Conservation (phyloP, 2,797 vertebrate species). For the Mus caroli region DNA sequence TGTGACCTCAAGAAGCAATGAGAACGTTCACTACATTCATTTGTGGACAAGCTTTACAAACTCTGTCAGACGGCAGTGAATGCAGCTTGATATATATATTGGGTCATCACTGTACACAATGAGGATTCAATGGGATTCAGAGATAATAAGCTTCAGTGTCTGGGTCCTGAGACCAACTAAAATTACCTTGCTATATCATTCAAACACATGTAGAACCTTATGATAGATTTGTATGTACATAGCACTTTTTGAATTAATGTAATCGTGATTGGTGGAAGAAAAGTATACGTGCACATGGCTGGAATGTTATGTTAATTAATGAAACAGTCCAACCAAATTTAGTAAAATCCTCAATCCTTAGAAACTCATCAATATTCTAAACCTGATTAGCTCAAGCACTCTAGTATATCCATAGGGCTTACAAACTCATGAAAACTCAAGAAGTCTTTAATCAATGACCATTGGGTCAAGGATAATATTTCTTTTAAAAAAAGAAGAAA, state of each 20-base stretch:
- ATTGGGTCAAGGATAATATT: no score
- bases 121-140: background rate
- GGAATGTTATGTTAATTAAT: background rate
- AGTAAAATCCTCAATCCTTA: background rate
- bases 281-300: background rate
- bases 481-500: no score
- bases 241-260: background rate
- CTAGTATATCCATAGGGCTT: background rate
- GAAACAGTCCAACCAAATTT: background rate
- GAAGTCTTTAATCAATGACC: no score
- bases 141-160: background rate
- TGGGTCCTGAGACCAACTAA: background rate
- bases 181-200: background rate
- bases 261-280: conserved; percentile 19
- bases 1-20: no score
- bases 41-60: background rate
- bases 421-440: no score
- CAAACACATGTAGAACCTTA: background rate
- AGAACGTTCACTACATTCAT: background rate
- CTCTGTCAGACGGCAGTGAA: background rate
- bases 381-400: background rate
- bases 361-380: background rate
- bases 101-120: background rate
- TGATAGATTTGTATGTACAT: background rate
- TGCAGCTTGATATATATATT: background rate